Evolutionary conservation across 1,140 invertebrate species (phyloP), one percentile per base, ranked within the genome.

Genomic region (Geopemphigus sp.): DNA sequence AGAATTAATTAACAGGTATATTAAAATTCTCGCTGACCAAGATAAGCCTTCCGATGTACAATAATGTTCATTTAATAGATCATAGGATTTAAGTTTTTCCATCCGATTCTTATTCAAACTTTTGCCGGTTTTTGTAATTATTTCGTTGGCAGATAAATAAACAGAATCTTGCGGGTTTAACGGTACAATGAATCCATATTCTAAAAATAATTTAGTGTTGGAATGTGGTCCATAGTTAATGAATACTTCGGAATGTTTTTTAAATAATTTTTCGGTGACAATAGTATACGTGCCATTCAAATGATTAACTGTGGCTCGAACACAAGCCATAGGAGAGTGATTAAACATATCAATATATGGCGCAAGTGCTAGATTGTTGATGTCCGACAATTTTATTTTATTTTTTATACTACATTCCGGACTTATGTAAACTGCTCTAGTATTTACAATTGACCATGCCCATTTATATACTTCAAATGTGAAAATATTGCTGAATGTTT

Each of bases 301-400:
- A 39, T 76, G 63, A 78, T 81, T 78, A 22, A 83, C 76, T 24
- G 80, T 81, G 1, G 81, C 82, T 74, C 82, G 72, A 63, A 84
- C 83, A 76, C 82, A 81, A 19, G 83, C 82, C 47, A 82, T 53
- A 64, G 84, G 81, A 5, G 85, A 86, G 84, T 91, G 90, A 84
- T 91, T 91, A 15, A 91, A 84, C 82, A 91, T 84, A 84, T 91
- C 90, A 0, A 91, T 85, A 81, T 87, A 89, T 24, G 90, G 90
- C n/a, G 88, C 89, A 26, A 91, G 83, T 8, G 90, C 90, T 74
- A 87, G 83, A 82, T 73, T 82, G 66, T 88, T 86, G 53, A 85
- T 82, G 81, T 85, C 83, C 15, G 81, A 68, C 12, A 82, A 70
- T 22, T 66, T 80, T 63, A 84, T 73, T 24, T 59, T 63, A 81